Base-by-base conservation (phyloP, 30 jellyfish, hydroid and myxozoan genomes). In the Clytia hemisphaerica region DNA sequence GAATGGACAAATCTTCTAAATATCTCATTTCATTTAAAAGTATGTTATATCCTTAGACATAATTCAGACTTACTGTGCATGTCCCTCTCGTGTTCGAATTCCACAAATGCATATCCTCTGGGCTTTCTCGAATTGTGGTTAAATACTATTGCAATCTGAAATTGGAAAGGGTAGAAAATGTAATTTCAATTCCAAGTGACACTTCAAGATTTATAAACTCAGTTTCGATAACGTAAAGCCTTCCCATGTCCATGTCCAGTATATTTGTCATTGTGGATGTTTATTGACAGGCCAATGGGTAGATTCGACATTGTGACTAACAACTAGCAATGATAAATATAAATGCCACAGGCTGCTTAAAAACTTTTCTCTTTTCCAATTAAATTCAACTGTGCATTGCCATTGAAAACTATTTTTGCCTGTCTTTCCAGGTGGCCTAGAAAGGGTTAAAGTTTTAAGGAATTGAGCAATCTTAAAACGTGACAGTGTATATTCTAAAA, bases 71-170 rank as follows among this genome's bases (percentile, higher is more conserved):
- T 48, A 89, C 99, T 51, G 40, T 82, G 95, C 99, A 91, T 91
- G 38, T 91, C 99, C 59, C 95, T 37, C 50, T 83, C 95, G 46
- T 83, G 93, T 60, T 91, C 99, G 78, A 30, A 91, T 58, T 91
- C 99, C 21, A 91, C 95, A 83, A 91, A 91, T 1, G 95, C 95
- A 73, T 91, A 91, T 2, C 99, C 99, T 9, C 86, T 81, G 24
- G 93, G 72, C 55, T 91, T 83, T 16, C 94, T 75, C 15, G 38
- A 76, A 61, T 45, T 55, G 10, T 16, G 57, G 60, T 82, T 81
- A 45, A 69, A 64, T 19, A 91, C 93, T 84, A 83, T 70, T 31
- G 64, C 50, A 29, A 91, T 82, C 99, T 91, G 65, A 19, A 46
- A 33, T 22, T 6, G 45, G 28, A 68, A 38, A 29, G 22, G 34